A percentile compares a stretch with the other conserved stretches of the same genome.
Evolutionary conservation across 2,113 vertebrate genomes (phyloP).

Genomic region (Cyphomyrus discorhynchus): DNA sequence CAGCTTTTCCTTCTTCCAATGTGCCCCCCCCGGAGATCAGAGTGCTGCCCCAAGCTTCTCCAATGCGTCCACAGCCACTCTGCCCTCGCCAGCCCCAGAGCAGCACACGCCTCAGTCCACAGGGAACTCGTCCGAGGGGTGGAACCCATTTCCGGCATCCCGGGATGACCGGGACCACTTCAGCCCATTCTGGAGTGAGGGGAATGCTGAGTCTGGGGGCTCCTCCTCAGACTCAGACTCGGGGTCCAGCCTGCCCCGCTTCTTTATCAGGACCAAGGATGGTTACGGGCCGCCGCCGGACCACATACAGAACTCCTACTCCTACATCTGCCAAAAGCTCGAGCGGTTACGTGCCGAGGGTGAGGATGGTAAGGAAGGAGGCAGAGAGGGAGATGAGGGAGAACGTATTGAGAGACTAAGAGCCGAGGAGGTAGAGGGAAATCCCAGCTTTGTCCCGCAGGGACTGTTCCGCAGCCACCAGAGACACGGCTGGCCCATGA

Average conservation of each 20-base stretch:
- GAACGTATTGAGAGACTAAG: slow-evolving; percentile 23
- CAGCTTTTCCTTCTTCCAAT: slow-evolving; percentile 53
- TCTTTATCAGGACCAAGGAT: slow-evolving; percentile 67
- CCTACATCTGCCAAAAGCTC: slow-evolving; percentile 78
- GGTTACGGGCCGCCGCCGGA: slow-evolving; percentile 65
- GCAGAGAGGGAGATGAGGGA: slow-evolving; percentile 19
- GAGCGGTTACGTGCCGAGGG: slow-evolving; percentile 65
- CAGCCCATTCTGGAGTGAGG: slow-evolving; percentile 80
- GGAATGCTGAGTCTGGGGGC: slow-evolving; percentile 38
- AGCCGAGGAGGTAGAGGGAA: slow-evolving; percentile 21
- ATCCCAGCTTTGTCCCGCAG: slow-evolving; percentile 55
- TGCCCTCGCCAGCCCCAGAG: slow-evolving; percentile 41
- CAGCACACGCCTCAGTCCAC: slow-evolving; percentile 40
- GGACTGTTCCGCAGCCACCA: slow-evolving; percentile 72
- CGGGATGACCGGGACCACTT: slow-evolving; percentile 70
- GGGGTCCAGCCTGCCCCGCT: slow-evolving; percentile 54
- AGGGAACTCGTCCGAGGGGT: slow-evolving; percentile 35
- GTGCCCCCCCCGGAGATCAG: slow-evolving; percentile 57
- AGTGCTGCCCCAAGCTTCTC: slow-evolving; percentile 56
- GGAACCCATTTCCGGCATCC: slow-evolving; percentile 56
- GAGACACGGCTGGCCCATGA: slow-evolving; percentile 81
- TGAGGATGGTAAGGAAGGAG: slow-evolving; percentile 26
- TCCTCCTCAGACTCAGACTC: slow-evolving; percentile 58
- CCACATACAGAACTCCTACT: slow-evolving; percentile 78
- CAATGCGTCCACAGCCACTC: slow-evolving; percentile 39